Conservation (phyloP, 2,113 vertebrate species). For the Aldabrachelys gigantea region DNA sequence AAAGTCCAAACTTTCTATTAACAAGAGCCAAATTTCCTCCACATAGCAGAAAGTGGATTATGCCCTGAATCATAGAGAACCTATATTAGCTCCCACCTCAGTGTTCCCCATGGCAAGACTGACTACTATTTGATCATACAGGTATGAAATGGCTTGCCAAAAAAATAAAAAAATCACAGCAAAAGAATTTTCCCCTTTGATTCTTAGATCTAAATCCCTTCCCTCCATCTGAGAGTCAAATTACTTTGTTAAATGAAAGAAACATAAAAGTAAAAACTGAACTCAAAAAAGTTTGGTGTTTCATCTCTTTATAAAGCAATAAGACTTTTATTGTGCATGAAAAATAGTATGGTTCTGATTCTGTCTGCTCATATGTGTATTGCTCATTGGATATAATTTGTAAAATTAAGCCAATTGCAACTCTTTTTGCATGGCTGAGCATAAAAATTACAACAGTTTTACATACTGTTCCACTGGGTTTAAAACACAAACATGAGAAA, state of each 20-base stretch:
- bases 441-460: neutral
- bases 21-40: neutral
- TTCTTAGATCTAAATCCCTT: neutral
- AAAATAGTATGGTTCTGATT: neutral
- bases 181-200: neutral
- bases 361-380: neutral
- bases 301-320: neutral
- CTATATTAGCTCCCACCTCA: accelerated
- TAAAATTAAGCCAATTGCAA: neutral
- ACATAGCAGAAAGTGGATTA: accelerated
- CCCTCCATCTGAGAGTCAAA: neutral
- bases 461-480: neutral
- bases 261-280: neutral
- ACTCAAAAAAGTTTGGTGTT: neutral
- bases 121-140: neutral
- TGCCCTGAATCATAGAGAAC: too few relatives aligned
- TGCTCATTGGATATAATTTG: neutral
- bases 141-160: neutral
- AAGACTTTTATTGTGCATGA: neutral
- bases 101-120: neutral
- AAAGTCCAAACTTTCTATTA: neutral
- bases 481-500: neutral
- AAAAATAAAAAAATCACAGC: neutral
- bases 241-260: neutral
- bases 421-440: neutral